Evolutionary conservation across 2,888 invertebrate genomes (phyloP).

Genomic region (Conchocele bisecta): DNA sequence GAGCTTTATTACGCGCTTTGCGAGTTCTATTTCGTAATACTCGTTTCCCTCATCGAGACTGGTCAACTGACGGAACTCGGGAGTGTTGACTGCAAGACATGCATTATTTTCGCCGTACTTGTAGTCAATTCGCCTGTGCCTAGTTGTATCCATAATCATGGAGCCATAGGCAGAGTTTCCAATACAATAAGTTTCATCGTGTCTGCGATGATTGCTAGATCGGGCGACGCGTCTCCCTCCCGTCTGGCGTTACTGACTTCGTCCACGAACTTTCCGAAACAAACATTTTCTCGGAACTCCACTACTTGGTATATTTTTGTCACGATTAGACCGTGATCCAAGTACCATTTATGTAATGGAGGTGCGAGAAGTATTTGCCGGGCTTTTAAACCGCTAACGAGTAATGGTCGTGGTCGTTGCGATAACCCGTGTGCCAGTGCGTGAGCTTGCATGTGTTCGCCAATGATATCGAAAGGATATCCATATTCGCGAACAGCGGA

Average conservation of each 20-base stretch:
- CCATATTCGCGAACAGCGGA: constrained; percentile 35
- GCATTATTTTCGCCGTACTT: too few relatives aligned
- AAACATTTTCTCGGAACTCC: constrained; percentile 2
- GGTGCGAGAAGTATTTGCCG: constrained; percentile 38
- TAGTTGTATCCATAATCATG: constrained; percentile 23
- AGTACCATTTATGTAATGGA: constrained; percentile 53
- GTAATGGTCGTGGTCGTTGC: constrained; percentile 31
- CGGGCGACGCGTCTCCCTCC: too few relatives aligned
- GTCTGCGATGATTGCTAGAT: not conserved
- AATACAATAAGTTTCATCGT: not conserved
- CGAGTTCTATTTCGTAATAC: too few relatives aligned
- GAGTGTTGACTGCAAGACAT: too few relatives aligned
- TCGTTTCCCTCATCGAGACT: too few relatives aligned
- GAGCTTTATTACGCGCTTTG: too few relatives aligned
- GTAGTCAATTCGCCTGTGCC: too few relatives aligned
- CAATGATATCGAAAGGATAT: constrained; percentile 38
- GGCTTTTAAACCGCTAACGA: too few relatives aligned
- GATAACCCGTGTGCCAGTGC: too few relatives aligned
- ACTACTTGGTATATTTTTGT: constrained; percentile 46
- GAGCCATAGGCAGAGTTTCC: constrained; percentile 28
- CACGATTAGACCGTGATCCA: constrained; percentile 50
- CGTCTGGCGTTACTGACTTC: too few relatives aligned
- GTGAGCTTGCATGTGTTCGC: too few relatives aligned
- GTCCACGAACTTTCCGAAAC: constrained; percentile 14
- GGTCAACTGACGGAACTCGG: too few relatives aligned